These are phyloP conservation scores for Drosophila histrio DNA, from an alignment of 2,888 invertebrate species.

Conservation along the genomic window DNA sequence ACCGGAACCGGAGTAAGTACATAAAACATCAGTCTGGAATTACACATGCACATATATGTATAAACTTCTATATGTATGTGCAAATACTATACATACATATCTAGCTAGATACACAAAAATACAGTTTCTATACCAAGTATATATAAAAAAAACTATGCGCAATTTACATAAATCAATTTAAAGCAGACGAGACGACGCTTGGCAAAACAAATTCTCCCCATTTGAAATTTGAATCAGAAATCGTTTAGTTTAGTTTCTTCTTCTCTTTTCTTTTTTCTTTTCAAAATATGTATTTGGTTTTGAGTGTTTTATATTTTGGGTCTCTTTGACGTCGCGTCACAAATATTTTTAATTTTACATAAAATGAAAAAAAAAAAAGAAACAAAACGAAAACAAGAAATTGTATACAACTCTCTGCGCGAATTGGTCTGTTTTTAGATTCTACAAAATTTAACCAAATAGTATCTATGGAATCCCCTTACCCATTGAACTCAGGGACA, in stretches of 20 bases:
- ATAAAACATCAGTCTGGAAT: constrained; percentile 7
- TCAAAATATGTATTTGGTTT: constrained; percentile 11
- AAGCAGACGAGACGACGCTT: constrained; percentile 51
- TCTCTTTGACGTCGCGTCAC: constrained; percentile 23
- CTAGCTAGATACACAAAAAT: not conserved
- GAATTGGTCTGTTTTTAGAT: constrained; percentile 23
- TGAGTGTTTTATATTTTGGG: constrained; percentile 21
- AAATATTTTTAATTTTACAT: constrained; percentile 52
- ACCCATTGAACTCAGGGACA: not conserved
- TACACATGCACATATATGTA: not conserved
- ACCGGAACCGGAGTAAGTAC: constrained; percentile 94
- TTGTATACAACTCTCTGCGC: constrained; percentile 3
- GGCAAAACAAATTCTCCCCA: constrained; percentile 23
- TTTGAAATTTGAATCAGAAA: constrained; percentile 27
- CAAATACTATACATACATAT: not conserved
- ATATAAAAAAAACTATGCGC: constrained; percentile 18
- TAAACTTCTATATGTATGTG: not conserved
- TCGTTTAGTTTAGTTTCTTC: constrained; percentile 10
- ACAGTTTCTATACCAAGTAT: constrained; percentile 14
- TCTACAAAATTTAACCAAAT: not conserved
- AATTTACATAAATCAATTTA: constrained; percentile 64
- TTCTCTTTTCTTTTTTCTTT: not conserved
- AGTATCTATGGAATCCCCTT: not conserved
- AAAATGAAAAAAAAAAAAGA: constrained; percentile 7
- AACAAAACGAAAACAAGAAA: not conserved